Percentiles rank a stretch among this genome's conserved stretches.
These are phyloP conservation scores for Fratercula arctica DNA, from an alignment of 2,797 vertebrate species.

Conservation along the genomic window DNA sequence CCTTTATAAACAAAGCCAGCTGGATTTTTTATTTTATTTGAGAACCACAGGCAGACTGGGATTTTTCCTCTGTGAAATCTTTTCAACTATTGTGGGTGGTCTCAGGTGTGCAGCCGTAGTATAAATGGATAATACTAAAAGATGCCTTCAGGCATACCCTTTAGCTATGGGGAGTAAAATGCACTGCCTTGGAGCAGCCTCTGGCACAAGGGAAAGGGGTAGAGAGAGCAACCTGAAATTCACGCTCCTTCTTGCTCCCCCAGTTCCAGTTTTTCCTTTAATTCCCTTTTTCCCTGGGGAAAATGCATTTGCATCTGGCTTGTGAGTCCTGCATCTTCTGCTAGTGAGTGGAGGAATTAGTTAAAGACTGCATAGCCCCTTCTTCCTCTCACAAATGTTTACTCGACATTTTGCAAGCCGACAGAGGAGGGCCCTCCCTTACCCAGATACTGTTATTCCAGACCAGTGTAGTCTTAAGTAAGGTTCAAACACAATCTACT, in stretches of 20 bases:
- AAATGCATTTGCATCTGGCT: background rate
- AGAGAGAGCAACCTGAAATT: background rate
- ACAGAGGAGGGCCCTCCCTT: background rate
- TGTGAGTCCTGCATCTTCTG: background rate
- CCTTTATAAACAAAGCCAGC: background rate
- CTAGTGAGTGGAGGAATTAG: background rate
- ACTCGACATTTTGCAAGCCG: accelerated
- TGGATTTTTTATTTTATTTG: background rate
- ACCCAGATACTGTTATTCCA: background rate
- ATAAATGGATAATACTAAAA: background rate
- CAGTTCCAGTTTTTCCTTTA: background rate
- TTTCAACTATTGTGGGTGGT: background rate
- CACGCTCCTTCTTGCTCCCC: background rate
- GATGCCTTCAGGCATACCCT: background rate
- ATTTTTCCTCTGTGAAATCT: background rate
- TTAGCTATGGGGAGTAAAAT: background rate
- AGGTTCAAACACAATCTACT: background rate
- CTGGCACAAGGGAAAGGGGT: background rate
- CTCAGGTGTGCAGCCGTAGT: background rate
- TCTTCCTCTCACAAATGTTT: background rate
- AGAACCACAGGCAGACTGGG: background rate
- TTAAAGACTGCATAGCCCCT: accelerated
- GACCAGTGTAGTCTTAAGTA: accelerated
- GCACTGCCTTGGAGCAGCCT: background rate
- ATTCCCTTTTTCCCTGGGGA: background rate